Percentiles rank a stretch among this genome's conserved stretches.
Conservation (phyloP, 2,113 vertebrate genomes). For the Amazona guildingii region DNA sequence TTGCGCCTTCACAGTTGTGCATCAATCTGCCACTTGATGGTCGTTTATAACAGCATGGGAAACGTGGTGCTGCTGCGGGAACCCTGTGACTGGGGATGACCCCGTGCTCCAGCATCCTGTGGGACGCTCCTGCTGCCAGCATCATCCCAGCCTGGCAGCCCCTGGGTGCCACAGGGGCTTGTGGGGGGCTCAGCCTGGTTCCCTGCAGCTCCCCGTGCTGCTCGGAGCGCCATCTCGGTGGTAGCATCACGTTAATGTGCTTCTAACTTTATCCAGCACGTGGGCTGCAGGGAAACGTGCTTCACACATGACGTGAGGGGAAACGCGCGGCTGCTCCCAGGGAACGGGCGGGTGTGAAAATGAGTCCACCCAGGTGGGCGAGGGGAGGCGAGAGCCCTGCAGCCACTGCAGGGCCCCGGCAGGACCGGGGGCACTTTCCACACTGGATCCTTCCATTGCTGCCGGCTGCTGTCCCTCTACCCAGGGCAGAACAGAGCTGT, state of each 20-base stretch:
- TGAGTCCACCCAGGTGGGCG: not conserved
- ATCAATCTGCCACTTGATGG: not conserved
- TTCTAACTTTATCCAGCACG: constrained; percentile 4
- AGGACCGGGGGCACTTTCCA: not conserved
- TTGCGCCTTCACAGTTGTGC: not conserved
- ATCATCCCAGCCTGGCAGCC: not conserved
- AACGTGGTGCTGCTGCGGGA: rapidly evolving
- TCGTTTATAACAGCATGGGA: not conserved
- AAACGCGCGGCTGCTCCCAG: not conserved
- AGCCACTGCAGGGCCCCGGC: rapidly evolving
- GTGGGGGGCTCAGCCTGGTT: not conserved
- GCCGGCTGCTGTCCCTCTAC: not conserved
- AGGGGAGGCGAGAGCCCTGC: not conserved
- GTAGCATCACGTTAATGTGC: not conserved
- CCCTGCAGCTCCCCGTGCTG: not conserved
- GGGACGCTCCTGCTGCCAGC: not conserved
- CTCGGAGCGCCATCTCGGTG: rapidly evolving
- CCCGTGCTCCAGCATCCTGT: rapidly evolving
- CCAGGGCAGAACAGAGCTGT: rapidly evolving
- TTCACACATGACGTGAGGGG: not conserved
- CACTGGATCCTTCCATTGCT: not conserved
- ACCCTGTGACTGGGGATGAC: rapidly evolving
- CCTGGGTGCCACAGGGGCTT: rapidly evolving
- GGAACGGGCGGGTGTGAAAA: not conserved
- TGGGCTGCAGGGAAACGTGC: not conserved